A percentile compares a stretch with the other conserved stretches of the same genome.
Conservation (phyloP, 2,888 invertebrate genomes). For the Notodonta dromedarius region DNA sequence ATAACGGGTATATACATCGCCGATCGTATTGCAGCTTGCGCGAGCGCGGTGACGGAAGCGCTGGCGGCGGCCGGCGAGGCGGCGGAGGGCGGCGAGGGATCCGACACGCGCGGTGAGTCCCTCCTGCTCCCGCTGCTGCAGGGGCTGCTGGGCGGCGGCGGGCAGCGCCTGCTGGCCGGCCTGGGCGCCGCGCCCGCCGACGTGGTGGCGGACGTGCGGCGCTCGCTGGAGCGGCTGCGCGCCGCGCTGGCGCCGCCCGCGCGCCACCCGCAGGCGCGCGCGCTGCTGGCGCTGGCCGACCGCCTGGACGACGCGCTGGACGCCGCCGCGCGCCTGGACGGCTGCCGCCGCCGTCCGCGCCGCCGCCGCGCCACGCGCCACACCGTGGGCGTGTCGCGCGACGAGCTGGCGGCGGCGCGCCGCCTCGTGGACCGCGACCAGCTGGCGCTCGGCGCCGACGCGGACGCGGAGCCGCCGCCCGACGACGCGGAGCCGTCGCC, state of each 20-base stretch:
- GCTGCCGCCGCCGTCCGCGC: conserved; percentile 72
- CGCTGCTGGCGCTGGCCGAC: conserved; percentile 88
- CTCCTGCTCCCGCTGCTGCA: conserved; percentile 88
- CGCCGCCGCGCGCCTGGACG: conserved; percentile 69
- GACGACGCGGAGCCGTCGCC: conserved; percentile 16
- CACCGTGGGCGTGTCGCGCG: conserved; percentile 92
- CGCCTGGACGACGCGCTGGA: conserved; percentile 86
- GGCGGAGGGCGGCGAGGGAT: conserved; percentile 47
- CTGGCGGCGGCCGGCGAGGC: conserved; percentile 68
- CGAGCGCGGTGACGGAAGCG: conserved; percentile 75
- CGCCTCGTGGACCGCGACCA: conserved; percentile 86
- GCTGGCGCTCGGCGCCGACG: conserved; percentile 49
- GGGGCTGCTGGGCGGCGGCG: conserved; percentile 85
- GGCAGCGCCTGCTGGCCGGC: conserved; percentile 69
- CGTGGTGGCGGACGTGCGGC: conserved; percentile 90
- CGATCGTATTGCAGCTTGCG: conserved; percentile 62
- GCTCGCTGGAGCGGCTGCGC: conserved; percentile 89
- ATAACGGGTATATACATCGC: not conserved
- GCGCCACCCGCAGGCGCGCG: conserved; percentile 80
- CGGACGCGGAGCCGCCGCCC: conserved; percentile 53
- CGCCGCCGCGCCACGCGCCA: conserved; percentile 88
- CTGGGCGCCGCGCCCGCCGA: conserved; percentile 83
- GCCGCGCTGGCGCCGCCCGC: conserved; percentile 86
- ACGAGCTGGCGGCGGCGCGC: conserved; percentile 91
- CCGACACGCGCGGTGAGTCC: conserved; percentile 88